Evolutionary conservation across 2,888 invertebrate species (phyloP).

Genomic region (Tricholauxania praeusta): DNA sequence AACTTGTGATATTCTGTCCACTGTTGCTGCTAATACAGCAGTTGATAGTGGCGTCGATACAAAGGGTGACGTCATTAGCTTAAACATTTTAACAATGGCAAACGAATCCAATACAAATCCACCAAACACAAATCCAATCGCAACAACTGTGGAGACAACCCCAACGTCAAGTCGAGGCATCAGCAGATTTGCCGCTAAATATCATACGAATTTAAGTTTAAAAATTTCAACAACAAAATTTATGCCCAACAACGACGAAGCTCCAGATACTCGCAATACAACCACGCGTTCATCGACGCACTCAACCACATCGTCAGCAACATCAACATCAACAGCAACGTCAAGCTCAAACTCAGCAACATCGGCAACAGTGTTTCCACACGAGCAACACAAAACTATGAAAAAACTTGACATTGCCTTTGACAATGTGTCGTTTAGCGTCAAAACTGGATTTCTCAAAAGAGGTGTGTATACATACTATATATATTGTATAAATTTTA

Average conservation of each 20-base stretch:
- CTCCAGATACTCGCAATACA: conserved; percentile 34
- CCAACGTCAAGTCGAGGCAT: background rate
- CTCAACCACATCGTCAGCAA: conserved; percentile 47
- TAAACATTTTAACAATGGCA: conserved; percentile 19
- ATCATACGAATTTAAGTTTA: conserved; percentile 37
- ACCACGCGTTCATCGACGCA: conserved; percentile 34
- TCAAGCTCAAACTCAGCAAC: conserved; percentile 30
- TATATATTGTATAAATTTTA: background rate
- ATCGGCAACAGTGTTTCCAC: conserved; percentile 48
- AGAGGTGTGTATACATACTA: conserved; percentile 56
- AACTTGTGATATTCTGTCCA: conserved; percentile 9
- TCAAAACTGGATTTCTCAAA: conserved; percentile 59
- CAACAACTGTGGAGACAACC: background rate
- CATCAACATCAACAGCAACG: conserved; percentile 39
- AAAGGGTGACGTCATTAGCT: conserved; percentile 11
- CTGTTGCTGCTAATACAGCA: conserved; percentile 1
- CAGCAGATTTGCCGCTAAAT: conserved; percentile 37
- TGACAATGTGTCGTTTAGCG: conserved; percentile 59
- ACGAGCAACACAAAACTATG: conserved; percentile 56
- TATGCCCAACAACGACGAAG: conserved; percentile 35
- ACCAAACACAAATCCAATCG: background rate
- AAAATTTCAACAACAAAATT: conserved; percentile 36
- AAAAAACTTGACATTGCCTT: conserved; percentile 62
- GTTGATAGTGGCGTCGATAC: conserved; percentile 4
- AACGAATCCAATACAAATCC: background rate